Evolutionary conservation across 2,797 vertebrate genomes (phyloP), one percentile per base, ranked within the genome.

Genomic region (Limosa lapponica): DNA sequence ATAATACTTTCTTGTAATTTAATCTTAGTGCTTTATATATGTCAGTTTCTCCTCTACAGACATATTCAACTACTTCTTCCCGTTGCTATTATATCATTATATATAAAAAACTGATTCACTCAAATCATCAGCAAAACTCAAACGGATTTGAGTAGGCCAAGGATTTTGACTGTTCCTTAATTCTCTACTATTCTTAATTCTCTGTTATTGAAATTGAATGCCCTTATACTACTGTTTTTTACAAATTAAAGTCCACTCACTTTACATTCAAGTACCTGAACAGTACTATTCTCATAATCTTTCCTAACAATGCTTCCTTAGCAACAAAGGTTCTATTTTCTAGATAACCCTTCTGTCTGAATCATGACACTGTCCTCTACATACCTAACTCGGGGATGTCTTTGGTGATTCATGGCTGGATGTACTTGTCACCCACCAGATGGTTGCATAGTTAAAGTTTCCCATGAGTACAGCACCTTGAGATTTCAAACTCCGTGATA

Each of bases 401-500:
- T 93, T 84, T 75, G 75, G 84, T 94, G 75, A 95, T 91, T 95
- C 94, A 95, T 84, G 77, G 44, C 66, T 93, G 67, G 37, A 81
- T 87, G 72, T 94, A 83, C 62, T 90, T 96, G 92, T 96, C 95
- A 92, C 89, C 44, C 51, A 75, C 67, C 93, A 94, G 95, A 96
- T 96, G 91, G 75, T 61, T 92, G 61, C 27, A 23, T 16, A 74
- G 52, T 83, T 85, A 69, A 96, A 92, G 57, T 30, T 94, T 80
- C 95, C 92, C 92, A 43, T 67, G 91, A 92, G 74, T 89, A 65
- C 37, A 64, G 41, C 0, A n/a, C 67, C 82, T 92, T 93, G 87
- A 95, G 94, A 94, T 72, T 96, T 93, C 74, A 87, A 91, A 41
- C 52, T 91, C 79, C 82, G 30, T 80, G 71, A 87, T 93, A 80